Conservation (phyloP, 2,113 vertebrate genomes). For the Indicator indicator region DNA sequence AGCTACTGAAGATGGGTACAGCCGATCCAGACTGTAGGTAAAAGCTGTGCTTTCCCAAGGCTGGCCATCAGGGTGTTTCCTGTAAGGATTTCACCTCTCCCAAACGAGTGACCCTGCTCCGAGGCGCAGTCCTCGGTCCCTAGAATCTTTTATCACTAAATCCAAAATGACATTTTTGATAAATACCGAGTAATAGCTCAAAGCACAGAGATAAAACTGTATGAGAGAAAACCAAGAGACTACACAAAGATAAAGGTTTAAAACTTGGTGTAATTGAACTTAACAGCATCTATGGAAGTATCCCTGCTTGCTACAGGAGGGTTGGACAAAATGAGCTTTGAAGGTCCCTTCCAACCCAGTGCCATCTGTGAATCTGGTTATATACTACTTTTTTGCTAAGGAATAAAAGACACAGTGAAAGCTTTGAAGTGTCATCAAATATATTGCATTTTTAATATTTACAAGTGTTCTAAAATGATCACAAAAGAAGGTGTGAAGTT, state of each 20-base stretch:
- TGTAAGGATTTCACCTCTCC: constrained; percentile 78
- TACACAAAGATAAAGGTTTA: background rate
- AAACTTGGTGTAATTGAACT: background rate
- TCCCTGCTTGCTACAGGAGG: too few species aligned
- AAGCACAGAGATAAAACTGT: background rate
- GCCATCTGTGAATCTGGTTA: too few species aligned
- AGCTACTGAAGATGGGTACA: accelerated
- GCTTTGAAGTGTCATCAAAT: too few species aligned
- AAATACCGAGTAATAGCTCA: background rate
- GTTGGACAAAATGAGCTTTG: too few species aligned
- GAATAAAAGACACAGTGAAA: background rate
- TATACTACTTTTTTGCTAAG: background rate
- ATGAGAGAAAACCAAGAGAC: background rate
- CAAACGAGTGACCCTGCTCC: constrained; percentile 77
- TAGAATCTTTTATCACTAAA: constrained; percentile 76
- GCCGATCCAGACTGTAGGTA: accelerated
- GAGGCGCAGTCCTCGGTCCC: constrained; percentile 52
- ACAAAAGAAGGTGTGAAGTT: background rate
- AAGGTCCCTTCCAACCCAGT: too few species aligned
- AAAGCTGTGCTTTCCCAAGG: background rate
- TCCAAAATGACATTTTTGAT: constrained; percentile 57
- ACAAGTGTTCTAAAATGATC: too few species aligned
- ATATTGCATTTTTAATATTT: background rate
- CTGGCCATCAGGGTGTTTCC: constrained; percentile 67
- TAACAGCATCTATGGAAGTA: background rate